Conservation (phyloP, 2,888 invertebrate species). For the Meloe dianella region DNA sequence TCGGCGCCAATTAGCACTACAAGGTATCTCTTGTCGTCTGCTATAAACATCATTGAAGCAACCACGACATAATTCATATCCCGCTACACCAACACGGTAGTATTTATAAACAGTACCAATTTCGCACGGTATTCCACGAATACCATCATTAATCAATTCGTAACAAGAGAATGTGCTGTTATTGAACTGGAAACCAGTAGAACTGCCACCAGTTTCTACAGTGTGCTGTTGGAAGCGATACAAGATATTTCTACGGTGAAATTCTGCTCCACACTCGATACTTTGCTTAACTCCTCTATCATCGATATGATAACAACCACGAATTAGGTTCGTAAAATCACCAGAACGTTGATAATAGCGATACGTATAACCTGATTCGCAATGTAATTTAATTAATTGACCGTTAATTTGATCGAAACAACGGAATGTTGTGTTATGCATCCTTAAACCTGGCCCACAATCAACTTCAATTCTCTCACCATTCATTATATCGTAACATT, state of each 20-base stretch:
- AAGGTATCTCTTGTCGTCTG: background rate
- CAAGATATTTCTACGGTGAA: background rate
- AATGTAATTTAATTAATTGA: slow-evolving; percentile 1
- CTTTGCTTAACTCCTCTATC: background rate
- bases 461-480: slow-evolving; percentile 14
- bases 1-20: background rate
- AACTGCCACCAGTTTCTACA: background rate
- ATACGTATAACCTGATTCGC: slow-evolving; percentile 14
- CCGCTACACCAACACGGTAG: background rate
- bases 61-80: background rate
- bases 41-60: slow-evolving; percentile 11
- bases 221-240: slow-evolving; percentile 8
- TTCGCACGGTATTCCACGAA: background rate
- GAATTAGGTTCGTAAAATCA: background rate
- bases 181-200: background rate
- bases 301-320: slow-evolving; percentile 11
- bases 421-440: slow-evolving; percentile 7
- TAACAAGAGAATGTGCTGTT: background rate
- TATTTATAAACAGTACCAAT: slow-evolving; percentile 4
- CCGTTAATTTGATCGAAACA: slow-evolving; percentile 14
- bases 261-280: slow-evolving; percentile 7
- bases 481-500: slow-evolving; percentile 18
- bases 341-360: slow-evolving; percentile 10
- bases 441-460: slow-evolving; percentile 6
- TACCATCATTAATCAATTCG: background rate